Base-by-base conservation (phyloP, 2,113 vertebrate species). In the Aepyceros melampus region DNA sequence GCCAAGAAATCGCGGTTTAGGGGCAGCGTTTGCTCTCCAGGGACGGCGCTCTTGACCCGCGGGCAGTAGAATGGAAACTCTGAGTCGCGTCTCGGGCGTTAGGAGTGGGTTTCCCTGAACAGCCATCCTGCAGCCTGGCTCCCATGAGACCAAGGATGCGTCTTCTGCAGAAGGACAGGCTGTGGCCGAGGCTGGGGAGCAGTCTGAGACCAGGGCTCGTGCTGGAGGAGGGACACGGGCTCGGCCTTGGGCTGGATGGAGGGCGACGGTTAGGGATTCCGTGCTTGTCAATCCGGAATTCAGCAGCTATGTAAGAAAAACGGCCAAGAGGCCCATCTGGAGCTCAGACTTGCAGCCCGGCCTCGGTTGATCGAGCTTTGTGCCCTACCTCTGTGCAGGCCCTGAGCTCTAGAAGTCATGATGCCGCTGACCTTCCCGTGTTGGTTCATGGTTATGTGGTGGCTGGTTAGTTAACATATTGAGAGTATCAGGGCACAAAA, bases 41-140 rank as follows among this genome's bases (percentile, higher is more conserved):
- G 79, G 96, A 88, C 84, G 55, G 71, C 60, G n/a, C 79, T 90
- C 71, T 96, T 93, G 93, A 96, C 74, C 95, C 88, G 14, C 67
- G 45, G 79, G 96, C 95, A 74, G 74, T 67, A 78, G 89, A 95
- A 96, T 98, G 98, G 98, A 97, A 98, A 98, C 45, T 96, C 47
- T 97, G 96, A 98, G 86, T 98, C 83, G 47, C 23, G 89, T 97
- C 97, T 96, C 40, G 1, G 45, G 81, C 76, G 14, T 88, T 89
- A 81, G 94, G 67, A 96, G 89, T 97, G 97, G 97, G 95, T 74
- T 95, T 94, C 96, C 87, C 92, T 96, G 78, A 92, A 82, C 82
- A 85, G 76, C 60, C 58, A 33, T 86, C 79, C 78, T 76, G 45
- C 53, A 60, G 91, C 91, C 45, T 60, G 87, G 81, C 67, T 90